These are phyloP conservation scores for Dunckerocampus dactyliophorus DNA, from an alignment of 2,113 vertebrate genomes.

Conservation along the genomic window DNA sequence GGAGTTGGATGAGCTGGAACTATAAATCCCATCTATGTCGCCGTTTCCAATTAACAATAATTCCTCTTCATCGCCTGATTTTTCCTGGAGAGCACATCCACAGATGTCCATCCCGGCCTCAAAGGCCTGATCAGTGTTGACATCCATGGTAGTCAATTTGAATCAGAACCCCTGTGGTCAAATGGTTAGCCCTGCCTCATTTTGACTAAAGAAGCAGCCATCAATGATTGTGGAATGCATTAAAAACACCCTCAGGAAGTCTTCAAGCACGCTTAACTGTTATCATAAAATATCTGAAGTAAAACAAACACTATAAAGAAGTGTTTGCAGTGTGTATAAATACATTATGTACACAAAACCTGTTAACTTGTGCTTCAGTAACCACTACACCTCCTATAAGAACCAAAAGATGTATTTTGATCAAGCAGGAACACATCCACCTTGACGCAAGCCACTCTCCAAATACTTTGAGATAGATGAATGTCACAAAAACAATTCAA, in stretches of 20 bases:
- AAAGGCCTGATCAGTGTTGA: not conserved
- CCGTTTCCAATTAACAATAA: not conserved
- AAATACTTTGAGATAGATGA: not conserved
- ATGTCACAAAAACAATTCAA: conserved; percentile 22
- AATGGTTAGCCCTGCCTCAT: conserved; percentile 8
- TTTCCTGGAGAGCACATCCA: not conserved
- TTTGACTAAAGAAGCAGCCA: not conserved
- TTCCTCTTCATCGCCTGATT: not conserved
- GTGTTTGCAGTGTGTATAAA: not conserved
- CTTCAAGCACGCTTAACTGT: not conserved
- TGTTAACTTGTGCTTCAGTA: not conserved
- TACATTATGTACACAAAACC: not conserved
- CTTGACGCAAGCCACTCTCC: not conserved
- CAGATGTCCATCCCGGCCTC: not conserved
- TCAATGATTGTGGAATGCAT: not conserved
- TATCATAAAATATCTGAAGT: no score
- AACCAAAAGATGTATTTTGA: not conserved
- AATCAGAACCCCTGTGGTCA: not conserved
- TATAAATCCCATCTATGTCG: conserved; percentile 20
- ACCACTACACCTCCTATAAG: no score
- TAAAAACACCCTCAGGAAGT: no score
- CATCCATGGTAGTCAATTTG: conserved; percentile 24
- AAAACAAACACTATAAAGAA: no score
- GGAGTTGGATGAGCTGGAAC: conserved; percentile 43
- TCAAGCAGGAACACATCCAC: not conserved